Conservation (phyloP, 1,140 invertebrate genomes). For the Chelonus insularis region DNA sequence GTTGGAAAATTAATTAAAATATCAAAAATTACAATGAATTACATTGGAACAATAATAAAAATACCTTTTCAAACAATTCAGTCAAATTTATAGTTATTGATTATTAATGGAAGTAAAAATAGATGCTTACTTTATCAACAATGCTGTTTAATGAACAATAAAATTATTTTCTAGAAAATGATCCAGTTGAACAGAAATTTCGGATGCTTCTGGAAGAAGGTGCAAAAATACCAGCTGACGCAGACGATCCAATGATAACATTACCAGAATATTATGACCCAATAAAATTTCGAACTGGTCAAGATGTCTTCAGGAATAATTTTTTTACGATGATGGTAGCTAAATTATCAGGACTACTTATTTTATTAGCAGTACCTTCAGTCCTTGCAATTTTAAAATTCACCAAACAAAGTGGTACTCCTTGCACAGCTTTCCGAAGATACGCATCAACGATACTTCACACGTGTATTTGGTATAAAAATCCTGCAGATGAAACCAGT, state of each 20-base stretch:
- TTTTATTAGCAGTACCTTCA: slow-evolving; percentile 69
- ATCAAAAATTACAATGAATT: too few species aligned
- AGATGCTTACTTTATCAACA: not conserved
- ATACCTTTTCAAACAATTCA: too few species aligned
- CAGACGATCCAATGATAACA: slow-evolving; percentile 26
- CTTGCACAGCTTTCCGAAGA: slow-evolving; percentile 71
- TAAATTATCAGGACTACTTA: slow-evolving; percentile 70
- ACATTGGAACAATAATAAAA: too few species aligned
- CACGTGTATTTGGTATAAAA: slow-evolving; percentile 73
- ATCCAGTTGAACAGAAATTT: slow-evolving; percentile 35
- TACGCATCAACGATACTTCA: slow-evolving; percentile 72
- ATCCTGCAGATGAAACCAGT: slow-evolving; percentile 62
- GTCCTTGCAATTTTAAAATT: slow-evolving; percentile 70
- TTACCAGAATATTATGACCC: slow-evolving; percentile 51
- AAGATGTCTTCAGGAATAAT: slow-evolving; percentile 68
- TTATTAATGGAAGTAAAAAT: too few species aligned
- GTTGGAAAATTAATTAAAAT: too few species aligned
- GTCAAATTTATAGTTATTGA: too few species aligned
- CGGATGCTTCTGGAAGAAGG: slow-evolving; percentile 45
- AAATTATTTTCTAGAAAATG: slow-evolving; percentile 36
- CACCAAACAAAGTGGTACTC: slow-evolving; percentile 68
- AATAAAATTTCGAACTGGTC: slow-evolving; percentile 63
- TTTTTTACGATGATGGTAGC: slow-evolving; percentile 69
- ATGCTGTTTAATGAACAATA: not conserved
- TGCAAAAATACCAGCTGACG: slow-evolving; percentile 33